Evolutionary conservation across 2,888 invertebrate species (phyloP).

Genomic region (Zele albiditarsus): DNA sequence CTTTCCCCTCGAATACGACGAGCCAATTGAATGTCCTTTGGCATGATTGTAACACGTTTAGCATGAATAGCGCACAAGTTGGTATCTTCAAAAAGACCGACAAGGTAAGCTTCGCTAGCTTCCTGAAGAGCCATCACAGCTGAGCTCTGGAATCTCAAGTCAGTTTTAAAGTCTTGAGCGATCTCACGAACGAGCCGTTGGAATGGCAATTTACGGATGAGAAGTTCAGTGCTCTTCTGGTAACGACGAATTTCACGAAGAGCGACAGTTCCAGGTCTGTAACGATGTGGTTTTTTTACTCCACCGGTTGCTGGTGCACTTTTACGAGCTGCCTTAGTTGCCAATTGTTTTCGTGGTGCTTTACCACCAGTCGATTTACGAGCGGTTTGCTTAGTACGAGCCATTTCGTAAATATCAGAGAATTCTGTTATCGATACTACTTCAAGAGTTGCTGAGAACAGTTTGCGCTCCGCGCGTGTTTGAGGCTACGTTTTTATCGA

Average conservation of each 20-base stretch:
- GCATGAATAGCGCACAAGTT: no score
- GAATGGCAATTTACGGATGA: no score
- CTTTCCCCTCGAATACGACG: slow-evolving; percentile 58
- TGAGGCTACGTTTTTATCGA: not conserved
- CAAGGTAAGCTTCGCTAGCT: no score
- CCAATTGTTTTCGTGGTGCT: slow-evolving; percentile 78
- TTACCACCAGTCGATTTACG: slow-evolving; percentile 81
- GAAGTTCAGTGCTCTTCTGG: no score
- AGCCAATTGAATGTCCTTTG: no score
- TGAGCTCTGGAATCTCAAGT: slow-evolving; percentile 81
- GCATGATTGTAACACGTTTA: no score
- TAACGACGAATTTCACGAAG: no score
- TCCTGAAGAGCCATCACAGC: slow-evolving; percentile 84
- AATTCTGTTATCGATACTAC: not conserved
- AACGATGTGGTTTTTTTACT: no score
- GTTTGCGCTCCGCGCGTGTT: no score
- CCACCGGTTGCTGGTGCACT: slow-evolving; percentile 74
- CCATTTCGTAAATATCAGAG: slow-evolving; percentile 73
- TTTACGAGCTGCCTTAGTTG: slow-evolving; percentile 81
- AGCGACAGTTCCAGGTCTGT: no score
- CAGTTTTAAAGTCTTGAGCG: slow-evolving; percentile 78
- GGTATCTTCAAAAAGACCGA: no score
- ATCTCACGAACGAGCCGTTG: slow-evolving; percentile 74
- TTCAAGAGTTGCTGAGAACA: not conserved
- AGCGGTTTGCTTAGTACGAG: slow-evolving; percentile 85